Conservation (phyloP, 2,797 vertebrate genomes). For the Sphenodon punctatus region DNA sequence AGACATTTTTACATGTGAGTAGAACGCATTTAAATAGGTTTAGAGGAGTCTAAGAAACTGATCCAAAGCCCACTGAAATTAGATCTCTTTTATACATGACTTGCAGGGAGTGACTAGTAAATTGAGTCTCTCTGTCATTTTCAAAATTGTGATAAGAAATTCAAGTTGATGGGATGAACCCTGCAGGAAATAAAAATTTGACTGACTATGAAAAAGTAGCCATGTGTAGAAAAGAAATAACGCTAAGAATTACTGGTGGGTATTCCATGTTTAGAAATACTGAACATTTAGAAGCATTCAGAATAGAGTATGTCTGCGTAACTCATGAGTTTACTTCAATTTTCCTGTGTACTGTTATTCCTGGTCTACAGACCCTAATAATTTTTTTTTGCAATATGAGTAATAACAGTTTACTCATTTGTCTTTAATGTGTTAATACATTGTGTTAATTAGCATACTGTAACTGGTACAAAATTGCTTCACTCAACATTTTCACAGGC, state of each 20-base stretch:
- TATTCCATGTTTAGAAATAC: neutral
- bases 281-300: neutral
- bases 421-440: neutral
- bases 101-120: neutral
- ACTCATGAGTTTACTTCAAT: too few relatives aligned
- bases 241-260: neutral
- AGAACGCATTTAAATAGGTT: neutral
- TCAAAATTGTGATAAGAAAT: neutral
- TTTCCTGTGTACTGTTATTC: neutral
- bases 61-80: too few relatives aligned
- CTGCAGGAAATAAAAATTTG: neutral
- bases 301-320: neutral
- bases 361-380: neutral
- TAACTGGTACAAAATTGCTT: conserved; percentile 41
- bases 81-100: neutral
- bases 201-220: neutral
- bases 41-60: neutral
- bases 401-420: neutral
- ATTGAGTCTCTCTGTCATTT: neutral
- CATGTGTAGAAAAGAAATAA: neutral
- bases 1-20: neutral
- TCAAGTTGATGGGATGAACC: neutral
- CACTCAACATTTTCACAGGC: neutral
- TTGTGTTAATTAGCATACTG: conserved; percentile 32
- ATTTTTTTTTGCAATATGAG: conserved; percentile 11